Conservation (phyloP, 2,113 vertebrate species). For the Pelodiscus sinensis region DNA sequence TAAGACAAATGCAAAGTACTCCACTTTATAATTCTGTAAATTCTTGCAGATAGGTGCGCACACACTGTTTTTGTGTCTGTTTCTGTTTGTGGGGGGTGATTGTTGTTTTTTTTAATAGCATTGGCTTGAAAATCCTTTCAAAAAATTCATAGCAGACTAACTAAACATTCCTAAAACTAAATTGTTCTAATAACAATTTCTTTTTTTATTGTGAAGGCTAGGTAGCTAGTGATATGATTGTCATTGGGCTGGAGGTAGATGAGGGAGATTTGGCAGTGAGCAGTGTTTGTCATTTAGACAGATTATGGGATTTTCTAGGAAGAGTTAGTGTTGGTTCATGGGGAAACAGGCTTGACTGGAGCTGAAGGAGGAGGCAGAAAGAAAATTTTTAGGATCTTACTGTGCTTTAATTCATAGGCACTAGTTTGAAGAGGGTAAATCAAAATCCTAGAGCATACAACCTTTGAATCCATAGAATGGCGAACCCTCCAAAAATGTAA, state of each 20-base stretch:
- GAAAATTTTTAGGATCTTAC: neutral
- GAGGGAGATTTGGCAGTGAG: neutral
- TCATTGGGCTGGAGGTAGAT: neutral
- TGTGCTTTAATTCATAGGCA: neutral
- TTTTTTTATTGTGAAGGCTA: neutral
- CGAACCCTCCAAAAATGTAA: neutral
- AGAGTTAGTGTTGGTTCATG: neutral
- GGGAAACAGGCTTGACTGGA: rapidly evolving
- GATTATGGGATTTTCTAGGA: neutral
- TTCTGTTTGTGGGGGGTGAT: too few species aligned
- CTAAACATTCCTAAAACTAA: conserved; percentile 3
- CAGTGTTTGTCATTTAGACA: neutral
- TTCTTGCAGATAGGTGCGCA: too few species aligned
- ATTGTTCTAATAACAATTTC: neutral
- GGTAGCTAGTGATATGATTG: neutral
- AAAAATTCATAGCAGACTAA: neutral
- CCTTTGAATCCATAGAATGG: neutral
- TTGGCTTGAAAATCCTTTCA: too few species aligned
- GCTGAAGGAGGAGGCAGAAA: neutral
- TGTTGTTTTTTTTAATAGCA: too few species aligned
- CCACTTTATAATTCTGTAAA: too few species aligned
- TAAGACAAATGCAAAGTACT: too few species aligned
- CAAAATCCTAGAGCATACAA: rapidly evolving
- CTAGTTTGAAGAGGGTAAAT: neutral
- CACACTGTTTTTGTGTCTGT: too few species aligned